These are phyloP conservation scores for Paramormyrops kingsleyae DNA, from an alignment of 2,113 vertebrate genomes.

Conservation along the genomic window DNA sequence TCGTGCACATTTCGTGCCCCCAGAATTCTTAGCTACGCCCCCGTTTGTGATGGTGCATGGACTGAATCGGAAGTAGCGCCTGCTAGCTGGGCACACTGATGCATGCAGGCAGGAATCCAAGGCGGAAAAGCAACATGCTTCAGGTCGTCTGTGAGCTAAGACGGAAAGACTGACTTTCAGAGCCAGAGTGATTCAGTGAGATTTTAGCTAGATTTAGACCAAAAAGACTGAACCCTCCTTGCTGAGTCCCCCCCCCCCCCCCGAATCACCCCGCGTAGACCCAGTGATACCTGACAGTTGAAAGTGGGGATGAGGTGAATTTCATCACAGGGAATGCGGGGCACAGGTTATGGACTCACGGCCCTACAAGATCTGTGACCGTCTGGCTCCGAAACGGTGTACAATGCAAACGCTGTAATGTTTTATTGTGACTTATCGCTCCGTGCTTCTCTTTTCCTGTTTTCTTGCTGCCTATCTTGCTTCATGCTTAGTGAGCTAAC, in stretches of 20 bases:
- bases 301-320: conserved; percentile 40
- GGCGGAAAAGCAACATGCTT: not conserved
- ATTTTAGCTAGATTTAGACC: not conserved
- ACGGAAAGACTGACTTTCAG: not conserved
- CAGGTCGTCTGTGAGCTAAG: not conserved
- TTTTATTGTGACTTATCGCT: not conserved
- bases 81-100: not conserved
- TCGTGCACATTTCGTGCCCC: not conserved
- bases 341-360: not conserved
- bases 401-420: not conserved
- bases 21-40: not conserved
- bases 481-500: not conserved
- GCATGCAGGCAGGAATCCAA: not conserved
- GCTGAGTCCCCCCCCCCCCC: not conserved
- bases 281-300: conserved; percentile 39
- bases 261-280: conserved; percentile 53
- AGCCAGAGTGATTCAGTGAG: not conserved
- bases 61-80: not conserved
- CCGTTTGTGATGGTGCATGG: not conserved
- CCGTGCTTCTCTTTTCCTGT: not conserved
- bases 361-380: not conserved
- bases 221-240: not conserved
- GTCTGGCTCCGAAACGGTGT: not conserved
- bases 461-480: not conserved
- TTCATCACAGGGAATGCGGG: conserved; percentile 25